Evolutionary conservation across 2,888 invertebrate species (phyloP).

Genomic region (Flexamia atlantica): DNA sequence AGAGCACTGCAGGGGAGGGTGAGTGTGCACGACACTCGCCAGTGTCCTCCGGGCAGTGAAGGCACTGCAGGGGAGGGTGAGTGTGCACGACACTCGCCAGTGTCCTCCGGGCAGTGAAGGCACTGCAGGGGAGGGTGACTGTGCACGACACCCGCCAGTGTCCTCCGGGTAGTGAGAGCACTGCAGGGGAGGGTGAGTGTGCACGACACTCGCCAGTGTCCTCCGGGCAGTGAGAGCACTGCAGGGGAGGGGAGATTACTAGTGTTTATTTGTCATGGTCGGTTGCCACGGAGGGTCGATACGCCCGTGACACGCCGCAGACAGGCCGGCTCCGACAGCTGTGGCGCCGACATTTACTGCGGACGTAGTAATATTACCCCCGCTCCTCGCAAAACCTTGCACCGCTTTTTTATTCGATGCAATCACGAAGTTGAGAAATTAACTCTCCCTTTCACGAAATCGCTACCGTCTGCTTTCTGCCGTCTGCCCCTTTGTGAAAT

Average conservation of each 20-base stretch:
- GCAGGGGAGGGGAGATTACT: not conserved
- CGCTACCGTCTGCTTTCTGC: too few relatives aligned
- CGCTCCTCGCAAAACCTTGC: not conserved
- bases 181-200: too few relatives aligned
- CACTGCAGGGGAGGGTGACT: too few relatives aligned
- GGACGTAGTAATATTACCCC: not conserved
- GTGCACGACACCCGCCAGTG: too few relatives aligned
- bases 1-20: too few relatives aligned
- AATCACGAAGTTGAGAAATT: not conserved
- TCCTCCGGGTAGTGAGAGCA: too few relatives aligned
- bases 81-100: too few relatives aligned
- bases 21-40: too few relatives aligned
- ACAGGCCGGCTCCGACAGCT: conserved; percentile 13
- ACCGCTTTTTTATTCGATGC: not conserved
- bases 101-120: too few relatives aligned
- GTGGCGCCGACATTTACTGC: conserved; percentile 8
- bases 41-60: too few relatives aligned
- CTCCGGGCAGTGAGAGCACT: not conserved
- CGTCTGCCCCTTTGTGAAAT: too few relatives aligned
- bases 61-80: too few relatives aligned
- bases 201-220: not conserved
- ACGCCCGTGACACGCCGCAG: conserved; percentile 8
- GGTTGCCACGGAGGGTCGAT: conserved; percentile 17
- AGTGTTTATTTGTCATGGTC: conserved; percentile 40
- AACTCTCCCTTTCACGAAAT: not conserved